Evolutionary conservation across 1,140 invertebrate genomes (phyloP).

Genomic region (Sarcophaga peregrina): DNA sequence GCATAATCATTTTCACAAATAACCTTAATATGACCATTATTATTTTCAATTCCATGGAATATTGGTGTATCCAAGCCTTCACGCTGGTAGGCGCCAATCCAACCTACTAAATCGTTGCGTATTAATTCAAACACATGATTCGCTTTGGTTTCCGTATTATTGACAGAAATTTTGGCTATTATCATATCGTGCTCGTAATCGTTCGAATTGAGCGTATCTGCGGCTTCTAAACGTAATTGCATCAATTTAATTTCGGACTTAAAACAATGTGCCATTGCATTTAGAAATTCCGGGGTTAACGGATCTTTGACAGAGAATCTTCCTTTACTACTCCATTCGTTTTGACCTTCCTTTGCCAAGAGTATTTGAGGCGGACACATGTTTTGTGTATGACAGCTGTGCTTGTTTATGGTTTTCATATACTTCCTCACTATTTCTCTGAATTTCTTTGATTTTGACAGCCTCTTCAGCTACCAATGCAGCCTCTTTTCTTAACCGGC

Average conservation of each 20-base stretch:
- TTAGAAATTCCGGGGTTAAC: background rate
- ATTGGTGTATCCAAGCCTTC: conserved; percentile 6
- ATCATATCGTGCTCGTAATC: background rate
- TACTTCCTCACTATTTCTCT: too few relatives aligned
- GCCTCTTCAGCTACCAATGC: background rate
- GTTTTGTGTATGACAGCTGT: too few relatives aligned
- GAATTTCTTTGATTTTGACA: too few relatives aligned
- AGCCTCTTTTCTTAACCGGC: background rate
- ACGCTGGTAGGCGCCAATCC: conserved; percentile 34
- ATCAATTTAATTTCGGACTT: conserved; percentile 34
- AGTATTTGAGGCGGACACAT: too few relatives aligned
- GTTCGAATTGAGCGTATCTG: background rate
- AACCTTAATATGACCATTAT: conserved; percentile 27
- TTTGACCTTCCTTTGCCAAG: too few relatives aligned
- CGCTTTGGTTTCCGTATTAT: background rate
- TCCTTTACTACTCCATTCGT: background rate
- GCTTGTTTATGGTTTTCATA: too few relatives aligned
- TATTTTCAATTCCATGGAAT: conserved; percentile 33
- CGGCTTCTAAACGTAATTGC: conserved; percentile 33
- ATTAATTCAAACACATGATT: conserved; percentile 35
- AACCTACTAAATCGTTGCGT: conserved; percentile 21
- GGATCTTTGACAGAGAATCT: background rate
- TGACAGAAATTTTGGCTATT: conserved; percentile 32
- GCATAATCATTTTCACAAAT: conserved; percentile 39
- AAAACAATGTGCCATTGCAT: background rate